Percentiles rank a stretch among this genome's conserved stretches.
phyloP scores from a whole-genome alignment of 2,797 vertebrate genomes.

The Sebastes reedi region DNA sequence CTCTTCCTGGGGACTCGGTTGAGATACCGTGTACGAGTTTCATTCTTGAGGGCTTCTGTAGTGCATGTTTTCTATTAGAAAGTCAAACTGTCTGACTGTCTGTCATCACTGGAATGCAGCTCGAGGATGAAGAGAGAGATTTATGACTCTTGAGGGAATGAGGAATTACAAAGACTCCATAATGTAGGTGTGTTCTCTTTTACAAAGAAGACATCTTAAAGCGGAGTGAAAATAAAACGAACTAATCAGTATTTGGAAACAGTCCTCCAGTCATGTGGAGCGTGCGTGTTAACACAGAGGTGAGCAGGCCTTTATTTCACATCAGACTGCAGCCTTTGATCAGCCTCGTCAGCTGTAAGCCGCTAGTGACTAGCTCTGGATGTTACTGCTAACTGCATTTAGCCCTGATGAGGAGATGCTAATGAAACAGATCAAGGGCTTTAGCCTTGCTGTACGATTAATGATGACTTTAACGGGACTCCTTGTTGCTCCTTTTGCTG shows the following conservation, averaged over 20 bases:
- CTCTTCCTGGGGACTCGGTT: not conserved
- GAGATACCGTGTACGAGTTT: not conserved
- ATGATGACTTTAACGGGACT: slow-evolving; percentile 41
- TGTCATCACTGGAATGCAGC: not conserved
- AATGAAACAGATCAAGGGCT: slow-evolving; percentile 71
- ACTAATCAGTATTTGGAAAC: not conserved
- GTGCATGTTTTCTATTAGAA: not conserved
- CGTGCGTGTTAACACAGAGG: slow-evolving; percentile 22
- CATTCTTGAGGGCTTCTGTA: not conserved
- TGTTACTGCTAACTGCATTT: slow-evolving; percentile 57
- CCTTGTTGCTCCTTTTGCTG: slow-evolving; percentile 30
- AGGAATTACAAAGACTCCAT: not conserved
- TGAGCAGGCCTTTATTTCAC: slow-evolving; percentile 34
- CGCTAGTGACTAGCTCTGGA: slow-evolving; percentile 43
- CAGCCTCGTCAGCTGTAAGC: slow-evolving; percentile 46
- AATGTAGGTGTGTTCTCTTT: not conserved
- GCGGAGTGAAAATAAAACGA: not conserved
- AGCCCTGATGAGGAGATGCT: slow-evolving; percentile 63
- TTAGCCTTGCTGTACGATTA: slow-evolving; percentile 57
- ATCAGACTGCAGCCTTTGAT: slow-evolving; percentile 59
- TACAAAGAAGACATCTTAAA: not conserved
- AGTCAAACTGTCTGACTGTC: not conserved
- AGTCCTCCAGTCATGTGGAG: not conserved
- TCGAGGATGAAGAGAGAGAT: not conserved
- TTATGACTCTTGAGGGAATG: not conserved